A percentile compares a stretch with the other conserved stretches of the same genome.
phyloP scores from a whole-genome alignment of 64 coral and sea anemone species.

The Montipora cactus region DNA sequence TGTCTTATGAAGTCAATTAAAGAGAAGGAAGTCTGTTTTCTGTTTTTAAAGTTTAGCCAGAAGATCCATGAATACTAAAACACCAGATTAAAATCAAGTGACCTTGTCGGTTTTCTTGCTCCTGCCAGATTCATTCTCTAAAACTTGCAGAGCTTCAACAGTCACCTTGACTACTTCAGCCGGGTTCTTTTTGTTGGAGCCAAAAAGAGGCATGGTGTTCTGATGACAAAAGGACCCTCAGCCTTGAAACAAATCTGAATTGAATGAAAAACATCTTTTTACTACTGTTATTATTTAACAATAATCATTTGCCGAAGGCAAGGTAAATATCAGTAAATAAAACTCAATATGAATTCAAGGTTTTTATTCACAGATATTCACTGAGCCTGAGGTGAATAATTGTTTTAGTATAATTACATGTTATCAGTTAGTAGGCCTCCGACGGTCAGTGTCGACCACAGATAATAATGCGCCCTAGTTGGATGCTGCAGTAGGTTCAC shows the following conservation, averaged over 20 bases:
- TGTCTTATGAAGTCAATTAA: too few species aligned
- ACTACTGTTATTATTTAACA: not conserved
- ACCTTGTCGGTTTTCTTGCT: conserved; percentile 92
- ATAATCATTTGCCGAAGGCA: too few species aligned
- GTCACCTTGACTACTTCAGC: conserved; percentile 61
- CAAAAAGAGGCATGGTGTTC: conserved; percentile 90
- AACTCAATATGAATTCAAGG: too few species aligned
- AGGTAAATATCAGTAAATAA: too few species aligned
- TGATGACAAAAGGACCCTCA: not conserved
- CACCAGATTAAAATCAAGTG: not conserved
- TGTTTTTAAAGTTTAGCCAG: not conserved
- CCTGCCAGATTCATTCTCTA: conserved; percentile 69
- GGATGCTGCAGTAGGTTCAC: too few species aligned
- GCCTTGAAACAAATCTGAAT: not conserved
- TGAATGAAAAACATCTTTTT: not conserved
- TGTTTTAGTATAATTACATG: too few species aligned
- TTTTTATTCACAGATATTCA: too few species aligned
- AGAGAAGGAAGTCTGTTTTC: too few species aligned
- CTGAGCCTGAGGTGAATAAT: too few species aligned
- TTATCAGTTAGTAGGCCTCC: too few species aligned
- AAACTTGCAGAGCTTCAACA: not conserved
- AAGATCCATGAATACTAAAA: not conserved
- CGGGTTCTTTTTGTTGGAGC: conserved; percentile 92
- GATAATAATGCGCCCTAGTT: too few species aligned
- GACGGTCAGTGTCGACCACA: too few species aligned